Base-by-base conservation (phyloP, 2,888 invertebrate genomes). In the Carcina quercana region DNA sequence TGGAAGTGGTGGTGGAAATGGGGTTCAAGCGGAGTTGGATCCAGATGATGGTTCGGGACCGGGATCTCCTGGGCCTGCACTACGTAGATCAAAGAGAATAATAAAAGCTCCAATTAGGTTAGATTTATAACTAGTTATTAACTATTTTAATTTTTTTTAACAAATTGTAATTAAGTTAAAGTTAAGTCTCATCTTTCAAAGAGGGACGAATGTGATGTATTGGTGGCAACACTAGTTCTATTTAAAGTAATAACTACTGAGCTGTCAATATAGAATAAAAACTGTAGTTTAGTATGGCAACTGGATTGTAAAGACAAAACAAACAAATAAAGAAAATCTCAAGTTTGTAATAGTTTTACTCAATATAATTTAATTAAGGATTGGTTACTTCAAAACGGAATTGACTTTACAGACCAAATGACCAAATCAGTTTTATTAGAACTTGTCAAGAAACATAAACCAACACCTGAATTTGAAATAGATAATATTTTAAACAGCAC, bases 381-480 rank as follows among this genome's bases (percentile, higher is more conserved):
- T 5, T 22, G 22, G 22, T 22, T 22, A 10, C n/a, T 5, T n/a
- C n/a, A 22, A n/a, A 22, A 22, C 10, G 10, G 10, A 7, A 22
- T 22, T 22, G 8, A 2, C 10, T 22, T 7, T 10, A 10, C 20
- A 20, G 13, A 21, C 7, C 21, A 13, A 21, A 29, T 22, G 14
- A 29, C 13, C 13, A 29, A 29, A 21, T 15, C 20, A 20, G 20
- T 12, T 13, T 21, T 21, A 21, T 21, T 21, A 7, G 21, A 20
- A 29, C 13, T 29, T 21, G 14, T 32, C 10, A 26, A 32, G 8
- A 25, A 26, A 19, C 17, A 32, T 11, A 25, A 32, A 32, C 19
- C 11, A 12, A 19, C 20, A 10, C 24, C 15, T 5, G 17, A 26
- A 8, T 26, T 13, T 25, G 26, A 32, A 13, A 19, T 20, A 3